These are phyloP conservation scores for Euleptes europaea DNA, from an alignment of 2,113 vertebrate genomes.

Conservation along the genomic window DNA sequence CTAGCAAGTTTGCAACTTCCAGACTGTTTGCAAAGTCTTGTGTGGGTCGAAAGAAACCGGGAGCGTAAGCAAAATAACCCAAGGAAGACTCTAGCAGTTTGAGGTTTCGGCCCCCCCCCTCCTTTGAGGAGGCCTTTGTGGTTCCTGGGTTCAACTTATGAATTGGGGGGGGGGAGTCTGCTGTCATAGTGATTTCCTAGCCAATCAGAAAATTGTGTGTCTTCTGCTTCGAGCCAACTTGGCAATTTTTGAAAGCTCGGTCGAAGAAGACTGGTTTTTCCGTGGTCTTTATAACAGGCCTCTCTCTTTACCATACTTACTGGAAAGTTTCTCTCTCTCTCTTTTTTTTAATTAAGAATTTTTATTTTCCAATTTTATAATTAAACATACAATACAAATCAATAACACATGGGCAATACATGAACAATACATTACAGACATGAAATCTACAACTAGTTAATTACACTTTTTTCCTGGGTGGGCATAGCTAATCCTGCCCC, in stretches of 20 bases:
- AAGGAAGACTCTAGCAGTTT: constrained; percentile 62
- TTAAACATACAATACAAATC: no score
- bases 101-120: constrained; percentile 55
- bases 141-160: constrained; percentile 58
- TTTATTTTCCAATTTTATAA: no score
- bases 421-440: no score
- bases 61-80: constrained; percentile 55
- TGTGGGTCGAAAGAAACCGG: constrained; percentile 50
- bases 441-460: no score
- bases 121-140: constrained; percentile 54
- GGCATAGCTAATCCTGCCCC: no score
- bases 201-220: constrained; percentile 30
- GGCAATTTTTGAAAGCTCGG: constrained; percentile 22
- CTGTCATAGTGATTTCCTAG: constrained; percentile 43
- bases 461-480: no score
- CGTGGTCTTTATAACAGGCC: not conserved
- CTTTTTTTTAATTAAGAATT: no score
- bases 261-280: not conserved
- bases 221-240: not conserved
- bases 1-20: not conserved
- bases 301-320: not conserved
- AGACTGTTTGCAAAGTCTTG: constrained; percentile 19
- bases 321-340: constrained; percentile 5
- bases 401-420: no score
- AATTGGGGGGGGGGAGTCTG: constrained; percentile 49